Evolutionary conservation across 2,888 invertebrate genomes (phyloP), one percentile per base, ranked within the genome.

Genomic region (Lysandra bellargus): DNA sequence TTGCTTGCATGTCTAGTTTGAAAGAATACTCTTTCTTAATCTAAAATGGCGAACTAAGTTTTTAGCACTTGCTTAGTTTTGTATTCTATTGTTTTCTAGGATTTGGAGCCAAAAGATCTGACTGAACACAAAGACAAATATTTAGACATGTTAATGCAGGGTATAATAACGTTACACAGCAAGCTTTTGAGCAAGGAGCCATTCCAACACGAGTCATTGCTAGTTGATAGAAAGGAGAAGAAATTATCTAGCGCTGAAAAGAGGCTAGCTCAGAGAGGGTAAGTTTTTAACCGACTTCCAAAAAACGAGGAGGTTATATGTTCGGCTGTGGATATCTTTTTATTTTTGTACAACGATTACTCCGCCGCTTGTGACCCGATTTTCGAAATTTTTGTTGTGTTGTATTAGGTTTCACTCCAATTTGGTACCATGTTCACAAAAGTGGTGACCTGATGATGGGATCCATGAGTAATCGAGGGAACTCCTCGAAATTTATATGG

Each of bases 221-320:
- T 99, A 57, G 97, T 99, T 4, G 99, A 99, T 90, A 96, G 98
- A 73, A 99, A 99, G 88, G 99, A 99, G 86, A 98, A 99, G 90
- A 98, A 99, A 86, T 92, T 99, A 73, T 98, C 99, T 0, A 97
- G 97, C 87, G 98, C 98, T 49, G 99, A 99, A 89, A 99, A 99
- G 89, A 95, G 98, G 83, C 93, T 99, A 79, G 99, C 99, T 0
- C 98, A 99, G 88, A 96, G 98, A 86, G 96, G 96, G 90, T 95
- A 82, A 88, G 90, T 33, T 33, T 33, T 9, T n/a, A n/a, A n/a
- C n/a, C n/a, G n/a, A n/a, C n/a, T n/a, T n/a, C n/a, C n/a, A n/a
- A n/a, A n/a, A n/a, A n/a, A n/a, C n/a, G n/a, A n/a, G n/a, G n/a
- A n/a, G n/a, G n/a, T n/a, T n/a, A n/a, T n/a, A n/a, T n/a, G n/a